Percentiles rank a stretch among this genome's conserved stretches.
These are phyloP conservation scores for Rhagonycha lutea DNA, from an alignment of 2,888 invertebrate genomes.

Conservation along the genomic window DNA sequence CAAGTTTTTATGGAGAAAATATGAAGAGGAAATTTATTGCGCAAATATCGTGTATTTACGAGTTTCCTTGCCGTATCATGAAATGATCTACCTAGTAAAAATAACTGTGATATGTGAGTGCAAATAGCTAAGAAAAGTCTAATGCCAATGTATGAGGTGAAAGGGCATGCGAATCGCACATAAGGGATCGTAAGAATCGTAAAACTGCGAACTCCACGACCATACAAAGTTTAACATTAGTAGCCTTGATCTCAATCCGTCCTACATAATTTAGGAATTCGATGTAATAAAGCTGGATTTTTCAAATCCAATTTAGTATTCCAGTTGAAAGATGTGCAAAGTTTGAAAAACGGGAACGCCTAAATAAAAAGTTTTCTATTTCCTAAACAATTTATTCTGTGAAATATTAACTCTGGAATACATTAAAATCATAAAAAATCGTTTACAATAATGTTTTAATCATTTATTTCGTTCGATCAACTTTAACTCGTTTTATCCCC, in stretches of 20 bases:
- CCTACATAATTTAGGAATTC: slow-evolving; percentile 22
- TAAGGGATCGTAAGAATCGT: slow-evolving; percentile 32
- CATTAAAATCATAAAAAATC: neutral
- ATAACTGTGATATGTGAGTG: slow-evolving; percentile 12
- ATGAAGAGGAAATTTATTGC: neutral
- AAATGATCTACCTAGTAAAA: slow-evolving; percentile 9
- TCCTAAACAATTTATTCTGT: slow-evolving; percentile 13
- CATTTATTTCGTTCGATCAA: neutral
- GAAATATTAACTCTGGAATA: neutral
- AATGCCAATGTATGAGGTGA: slow-evolving; percentile 16
- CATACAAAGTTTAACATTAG: slow-evolving; percentile 32
- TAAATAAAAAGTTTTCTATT: slow-evolving; percentile 9
- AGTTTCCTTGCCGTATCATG: neutral
- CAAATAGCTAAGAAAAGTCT: slow-evolving; percentile 9
- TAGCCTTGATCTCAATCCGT: slow-evolving; percentile 22
- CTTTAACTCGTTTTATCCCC: neutral
- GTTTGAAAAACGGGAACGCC: slow-evolving; percentile 7
- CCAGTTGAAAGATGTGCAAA: slow-evolving; percentile 14
- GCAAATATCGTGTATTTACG: neutral
- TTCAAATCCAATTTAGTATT: slow-evolving; percentile 21
- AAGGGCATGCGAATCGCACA: slow-evolving; percentile 28
- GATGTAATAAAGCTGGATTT: slow-evolving; percentile 19
- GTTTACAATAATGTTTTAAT: neutral
- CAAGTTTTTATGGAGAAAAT: neutral
- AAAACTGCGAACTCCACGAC: slow-evolving; percentile 33